Evolutionary conservation across 2,888 invertebrate species (phyloP).

Genomic region (Tinea pellionella): DNA sequence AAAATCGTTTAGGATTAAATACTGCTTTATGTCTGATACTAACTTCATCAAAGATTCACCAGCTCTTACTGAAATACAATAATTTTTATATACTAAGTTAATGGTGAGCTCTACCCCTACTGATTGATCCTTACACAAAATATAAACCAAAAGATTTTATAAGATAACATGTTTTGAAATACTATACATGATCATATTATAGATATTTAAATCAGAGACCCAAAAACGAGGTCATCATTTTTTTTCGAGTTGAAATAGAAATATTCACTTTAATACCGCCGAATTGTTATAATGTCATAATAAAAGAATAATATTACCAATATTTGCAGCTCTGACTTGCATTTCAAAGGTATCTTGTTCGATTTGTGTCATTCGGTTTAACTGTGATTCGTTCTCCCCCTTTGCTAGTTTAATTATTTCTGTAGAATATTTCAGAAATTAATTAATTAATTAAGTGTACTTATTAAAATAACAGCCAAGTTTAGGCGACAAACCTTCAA

Average conservation of each 20-base stretch:
- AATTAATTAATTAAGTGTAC: neutral
- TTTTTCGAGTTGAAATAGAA: too few relatives aligned
- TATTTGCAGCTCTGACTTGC: constrained; percentile 96
- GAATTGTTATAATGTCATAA: neutral
- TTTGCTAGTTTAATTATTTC: constrained; percentile 91
- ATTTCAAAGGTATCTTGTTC: constrained; percentile 97
- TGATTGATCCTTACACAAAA: too few relatives aligned
- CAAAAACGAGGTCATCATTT: too few relatives aligned
- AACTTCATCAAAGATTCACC: constrained; percentile 97
- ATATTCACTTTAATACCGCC: too few relatives aligned
- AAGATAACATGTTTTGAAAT: too few relatives aligned
- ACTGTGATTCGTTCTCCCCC: constrained; percentile 91
- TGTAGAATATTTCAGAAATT: constrained; percentile 43
- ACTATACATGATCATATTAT: too few relatives aligned
- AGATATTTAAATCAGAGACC: too few relatives aligned
- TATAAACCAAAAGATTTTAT: too few relatives aligned
- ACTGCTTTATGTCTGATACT: constrained; percentile 97
- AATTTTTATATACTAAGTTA: too few relatives aligned
- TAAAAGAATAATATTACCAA: too few relatives aligned
- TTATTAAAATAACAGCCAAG: neutral
- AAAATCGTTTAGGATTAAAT: constrained; percentile 97
- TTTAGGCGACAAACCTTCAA: constrained; percentile 74
- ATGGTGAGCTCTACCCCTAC: too few relatives aligned
- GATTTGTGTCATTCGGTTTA: constrained; percentile 90
- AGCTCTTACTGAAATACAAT: constrained; percentile 79